phyloP scores from a whole-genome alignment of 2,113 vertebrate genomes.

The Entosphenus tridentatus region DNA sequence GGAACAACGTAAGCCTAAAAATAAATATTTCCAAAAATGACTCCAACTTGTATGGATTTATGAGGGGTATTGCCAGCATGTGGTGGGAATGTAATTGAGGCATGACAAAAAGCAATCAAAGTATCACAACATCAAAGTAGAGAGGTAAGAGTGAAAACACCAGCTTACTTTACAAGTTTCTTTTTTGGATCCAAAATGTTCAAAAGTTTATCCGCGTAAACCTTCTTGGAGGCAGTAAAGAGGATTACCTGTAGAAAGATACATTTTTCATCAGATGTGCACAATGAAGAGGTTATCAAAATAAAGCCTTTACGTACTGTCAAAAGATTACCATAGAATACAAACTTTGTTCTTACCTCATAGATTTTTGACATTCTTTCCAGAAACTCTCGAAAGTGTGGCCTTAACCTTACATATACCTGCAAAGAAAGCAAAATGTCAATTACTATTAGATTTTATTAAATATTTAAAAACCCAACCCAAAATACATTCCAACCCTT shows the following conservation, averaged over 20 bases:
- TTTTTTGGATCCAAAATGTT: slow-evolving; percentile 37
- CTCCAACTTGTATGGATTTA: too few species aligned
- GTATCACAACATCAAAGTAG: too few species aligned
- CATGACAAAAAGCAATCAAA: too few species aligned
- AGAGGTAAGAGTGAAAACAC: too few species aligned
- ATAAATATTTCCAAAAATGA: too few species aligned
- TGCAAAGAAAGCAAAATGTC: slow-evolving; percentile 13
- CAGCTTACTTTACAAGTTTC: slow-evolving; percentile 34
- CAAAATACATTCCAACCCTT: neutral
- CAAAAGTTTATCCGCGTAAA: slow-evolving; percentile 38
- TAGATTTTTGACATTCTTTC: slow-evolving; percentile 31
- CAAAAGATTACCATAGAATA: neutral
- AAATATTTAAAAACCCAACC: neutral
- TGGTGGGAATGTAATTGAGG: too few species aligned
- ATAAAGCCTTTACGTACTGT: neutral
- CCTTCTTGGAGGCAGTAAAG: slow-evolving; percentile 40
- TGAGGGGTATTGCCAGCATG: too few species aligned
- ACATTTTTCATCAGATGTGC: neutral
- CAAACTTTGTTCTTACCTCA: slow-evolving; percentile 21
- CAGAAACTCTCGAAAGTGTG: slow-evolving; percentile 34
- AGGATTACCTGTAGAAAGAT: slow-evolving; percentile 26
- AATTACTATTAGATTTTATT: too few species aligned
- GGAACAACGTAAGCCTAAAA: too few species aligned
- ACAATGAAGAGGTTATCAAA: neutral
- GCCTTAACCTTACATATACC: slow-evolving; percentile 37